These are phyloP conservation scores for Antennarius striatus DNA, from an alignment of 2,113 vertebrate genomes.

Conservation along the genomic window DNA sequence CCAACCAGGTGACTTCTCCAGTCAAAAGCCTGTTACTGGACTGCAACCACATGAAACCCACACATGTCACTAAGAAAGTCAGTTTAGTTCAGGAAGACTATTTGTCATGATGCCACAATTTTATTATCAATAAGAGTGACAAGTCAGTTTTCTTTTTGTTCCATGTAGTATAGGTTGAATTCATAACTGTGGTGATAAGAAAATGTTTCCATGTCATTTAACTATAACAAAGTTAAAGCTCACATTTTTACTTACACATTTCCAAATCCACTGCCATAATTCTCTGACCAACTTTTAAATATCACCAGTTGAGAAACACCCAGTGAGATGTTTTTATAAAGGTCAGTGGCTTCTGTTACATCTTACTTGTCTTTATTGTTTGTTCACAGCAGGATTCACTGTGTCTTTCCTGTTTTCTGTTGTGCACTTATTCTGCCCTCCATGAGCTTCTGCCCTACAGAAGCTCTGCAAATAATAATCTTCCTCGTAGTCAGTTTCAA, in stretches of 20 bases:
- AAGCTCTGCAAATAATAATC: constrained; percentile 45
- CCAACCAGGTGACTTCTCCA: constrained; percentile 5
- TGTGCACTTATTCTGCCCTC: constrained; percentile 4
- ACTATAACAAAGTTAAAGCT: background rate
- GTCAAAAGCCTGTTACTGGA: constrained; percentile 23
- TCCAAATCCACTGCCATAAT: constrained; percentile 11
- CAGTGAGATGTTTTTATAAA: constrained; percentile 48
- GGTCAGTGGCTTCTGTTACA: constrained; percentile 49
- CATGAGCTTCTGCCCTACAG: background rate
- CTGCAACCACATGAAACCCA: background rate
- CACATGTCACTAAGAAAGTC: constrained; percentile 8
- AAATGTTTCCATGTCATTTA: background rate
- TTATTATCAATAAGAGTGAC: too few species aligned
- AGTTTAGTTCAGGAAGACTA: background rate
- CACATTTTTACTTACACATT: background rate
- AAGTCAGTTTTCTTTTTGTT: background rate
- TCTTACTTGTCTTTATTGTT: constrained; percentile 46
- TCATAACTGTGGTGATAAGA: too few species aligned
- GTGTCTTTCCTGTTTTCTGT: constrained; percentile 17
- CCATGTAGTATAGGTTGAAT: background rate
- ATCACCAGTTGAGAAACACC: constrained; percentile 20
- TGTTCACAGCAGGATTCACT: constrained; percentile 42
- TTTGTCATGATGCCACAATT: background rate
- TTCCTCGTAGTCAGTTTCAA: constrained; percentile 43
- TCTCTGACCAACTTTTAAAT: constrained; percentile 46